Evolutionary conservation across 2,797 vertebrate species (phyloP).

Genomic region (Kryptolebias ocellatus): DNA sequence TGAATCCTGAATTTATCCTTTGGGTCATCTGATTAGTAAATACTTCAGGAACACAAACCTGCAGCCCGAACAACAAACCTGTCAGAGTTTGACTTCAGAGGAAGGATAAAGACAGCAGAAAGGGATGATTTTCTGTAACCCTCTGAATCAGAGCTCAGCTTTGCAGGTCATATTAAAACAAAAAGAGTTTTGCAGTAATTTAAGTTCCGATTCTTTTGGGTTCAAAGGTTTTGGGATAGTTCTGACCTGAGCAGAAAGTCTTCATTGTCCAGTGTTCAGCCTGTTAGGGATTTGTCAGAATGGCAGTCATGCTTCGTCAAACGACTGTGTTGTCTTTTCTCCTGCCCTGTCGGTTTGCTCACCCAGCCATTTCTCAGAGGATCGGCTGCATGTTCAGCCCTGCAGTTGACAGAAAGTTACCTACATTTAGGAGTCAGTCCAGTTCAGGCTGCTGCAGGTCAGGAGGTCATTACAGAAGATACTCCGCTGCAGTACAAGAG

Average conservation of each 20-base stretch:
- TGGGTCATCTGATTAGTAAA: background rate
- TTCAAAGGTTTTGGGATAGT: constrained; percentile 2
- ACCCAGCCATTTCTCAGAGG: background rate
- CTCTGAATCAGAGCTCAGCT: background rate
- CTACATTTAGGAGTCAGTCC: background rate
- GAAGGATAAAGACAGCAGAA: background rate
- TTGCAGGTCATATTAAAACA: background rate
- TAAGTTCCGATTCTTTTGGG: constrained; percentile 4
- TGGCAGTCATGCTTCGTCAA: constrained; percentile 17
- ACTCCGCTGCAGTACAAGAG: no score
- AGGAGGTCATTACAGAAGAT: background rate
- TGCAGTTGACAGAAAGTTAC: background rate
- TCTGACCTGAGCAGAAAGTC: constrained; percentile 25
- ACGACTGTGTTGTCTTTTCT: background rate
- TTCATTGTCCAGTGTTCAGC: background rate
- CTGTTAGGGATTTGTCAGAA: background rate
- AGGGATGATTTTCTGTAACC: background rate
- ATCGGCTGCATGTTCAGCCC: constrained; percentile 1
- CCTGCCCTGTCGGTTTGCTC: constrained; percentile 5
- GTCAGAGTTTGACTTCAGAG: constrained; percentile 1
- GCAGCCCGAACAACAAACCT: background rate
- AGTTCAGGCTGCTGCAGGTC: background rate
- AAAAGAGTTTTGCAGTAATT: constrained; percentile 1
- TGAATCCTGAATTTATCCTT: background rate
- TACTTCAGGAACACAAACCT: fast-evolving